phyloP scores from a whole-genome alignment of 2,888 invertebrate species.

The Nemotelus nigrinus region DNA sequence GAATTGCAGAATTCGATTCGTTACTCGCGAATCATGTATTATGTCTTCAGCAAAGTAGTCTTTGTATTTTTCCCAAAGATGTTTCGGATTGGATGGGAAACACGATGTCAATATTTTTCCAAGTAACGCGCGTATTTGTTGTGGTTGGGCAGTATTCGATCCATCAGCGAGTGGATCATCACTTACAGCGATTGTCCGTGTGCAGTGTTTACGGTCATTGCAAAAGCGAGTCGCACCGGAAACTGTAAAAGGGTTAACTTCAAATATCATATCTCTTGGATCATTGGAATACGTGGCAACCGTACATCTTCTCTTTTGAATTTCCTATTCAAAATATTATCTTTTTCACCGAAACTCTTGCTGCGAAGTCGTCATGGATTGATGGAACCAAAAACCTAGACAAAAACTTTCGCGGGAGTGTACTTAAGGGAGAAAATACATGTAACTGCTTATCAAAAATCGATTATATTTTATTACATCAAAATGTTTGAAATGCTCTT shows the following conservation, averaged over 20 bases:
- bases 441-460: no score
- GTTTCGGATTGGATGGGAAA: conserved; percentile 49
- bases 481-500: no score
- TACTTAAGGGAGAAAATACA: no score
- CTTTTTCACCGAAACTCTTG: no score
- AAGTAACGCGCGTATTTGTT: conserved; percentile 52
- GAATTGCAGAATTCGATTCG: conserved; percentile 40
- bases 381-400: no score
- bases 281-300: background rate
- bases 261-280: background rate
- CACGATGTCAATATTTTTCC: conserved; percentile 49
- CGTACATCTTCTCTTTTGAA: background rate
- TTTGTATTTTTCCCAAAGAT: conserved; percentile 51
- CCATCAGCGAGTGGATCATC: conserved; percentile 49
- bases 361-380: no score
- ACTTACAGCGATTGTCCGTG: conserved; percentile 49
- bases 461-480: no score
- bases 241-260: background rate
- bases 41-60: conserved; percentile 53
- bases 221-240: background rate
- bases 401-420: no score
- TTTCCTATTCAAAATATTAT: background rate
- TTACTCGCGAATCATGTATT: conserved; percentile 43
- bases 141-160: conserved; percentile 43
- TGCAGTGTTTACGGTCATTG: conserved; percentile 31